Conservation (phyloP, 2,797 vertebrate species). For the Fratercula arctica region DNA sequence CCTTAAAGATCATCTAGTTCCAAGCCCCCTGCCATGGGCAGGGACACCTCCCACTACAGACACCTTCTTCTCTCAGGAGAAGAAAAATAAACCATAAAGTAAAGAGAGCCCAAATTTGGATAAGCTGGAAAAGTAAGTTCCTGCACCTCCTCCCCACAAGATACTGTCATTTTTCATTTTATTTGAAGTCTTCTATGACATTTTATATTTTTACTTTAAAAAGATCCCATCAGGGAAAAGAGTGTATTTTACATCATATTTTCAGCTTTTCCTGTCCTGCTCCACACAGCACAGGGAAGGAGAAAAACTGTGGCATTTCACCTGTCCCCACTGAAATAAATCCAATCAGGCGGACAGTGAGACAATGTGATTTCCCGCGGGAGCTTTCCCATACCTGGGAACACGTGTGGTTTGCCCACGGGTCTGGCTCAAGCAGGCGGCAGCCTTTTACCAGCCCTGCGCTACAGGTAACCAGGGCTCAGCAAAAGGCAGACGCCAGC, state of each 20-base stretch:
- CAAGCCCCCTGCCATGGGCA: too few species aligned
- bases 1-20: too few species aligned
- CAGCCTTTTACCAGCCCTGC: not conserved
- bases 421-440: not conserved
- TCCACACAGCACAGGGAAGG: not conserved
- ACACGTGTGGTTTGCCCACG: accelerated
- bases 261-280: not conserved
- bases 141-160: not conserved
- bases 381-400: not conserved
- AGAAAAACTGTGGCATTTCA: not conserved
- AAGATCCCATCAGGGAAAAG: not conserved
- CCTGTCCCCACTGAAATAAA: not conserved
- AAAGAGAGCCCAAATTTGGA: not conserved
- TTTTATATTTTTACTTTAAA: not conserved
- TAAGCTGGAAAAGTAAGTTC: not conserved
- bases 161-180: not conserved
- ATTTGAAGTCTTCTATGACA: not conserved
- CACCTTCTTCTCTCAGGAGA: not conserved
- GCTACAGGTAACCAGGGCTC: not conserved
- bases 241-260: not conserved
- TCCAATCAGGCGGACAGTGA: not conserved
- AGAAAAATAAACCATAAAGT: not conserved
- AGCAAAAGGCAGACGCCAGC: not conserved
- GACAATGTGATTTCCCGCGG: not conserved
- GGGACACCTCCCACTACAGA: too few species aligned